These are phyloP conservation scores for Eristalis intricaria DNA, from an alignment of 2,888 invertebrate species.

Conservation along the genomic window DNA sequence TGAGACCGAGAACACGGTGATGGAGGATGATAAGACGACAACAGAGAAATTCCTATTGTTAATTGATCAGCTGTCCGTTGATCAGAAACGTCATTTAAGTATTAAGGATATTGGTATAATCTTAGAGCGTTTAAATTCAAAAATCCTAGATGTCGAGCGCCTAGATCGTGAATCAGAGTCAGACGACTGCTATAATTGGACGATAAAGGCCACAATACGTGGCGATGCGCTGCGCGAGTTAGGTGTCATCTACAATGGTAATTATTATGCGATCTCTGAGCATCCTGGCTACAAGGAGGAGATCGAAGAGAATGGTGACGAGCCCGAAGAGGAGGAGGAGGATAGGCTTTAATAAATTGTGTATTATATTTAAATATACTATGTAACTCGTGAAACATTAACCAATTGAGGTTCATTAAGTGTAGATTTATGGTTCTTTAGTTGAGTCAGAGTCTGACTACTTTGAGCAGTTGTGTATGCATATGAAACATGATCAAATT, in stretches of 20 bases:
- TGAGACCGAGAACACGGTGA: constrained; percentile 95
- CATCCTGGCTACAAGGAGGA: constrained; percentile 96
- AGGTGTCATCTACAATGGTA: constrained; percentile 96
- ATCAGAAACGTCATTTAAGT: constrained; percentile 94
- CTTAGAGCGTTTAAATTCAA: constrained; percentile 94
- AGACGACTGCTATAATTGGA: constrained; percentile 97
- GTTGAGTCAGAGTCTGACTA: constrained; percentile 33
- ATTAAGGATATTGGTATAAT: constrained; percentile 98
- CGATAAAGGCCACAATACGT: constrained; percentile 96
- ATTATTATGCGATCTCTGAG: constrained; percentile 97
- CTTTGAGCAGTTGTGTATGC: neutral
- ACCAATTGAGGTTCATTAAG: constrained; percentile 46
- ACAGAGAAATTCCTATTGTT: constrained; percentile 95
- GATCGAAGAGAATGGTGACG: constrained; percentile 92
- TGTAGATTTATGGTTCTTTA: constrained; percentile 29
- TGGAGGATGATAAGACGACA: constrained; percentile 94
- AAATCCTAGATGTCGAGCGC: constrained; percentile 96
- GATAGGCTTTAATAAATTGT: constrained; percentile 83
- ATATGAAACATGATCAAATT: neutral
- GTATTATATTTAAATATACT: constrained; percentile 76
- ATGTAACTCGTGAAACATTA: constrained; percentile 50
- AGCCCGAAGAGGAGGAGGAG: constrained; percentile 90
- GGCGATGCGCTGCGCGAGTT: constrained; percentile 95
- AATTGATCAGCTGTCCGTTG: constrained; percentile 95
- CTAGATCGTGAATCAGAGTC: constrained; percentile 95